phyloP scores from a whole-genome alignment of 2,888 invertebrate species.

The Lissonota sp. region DNA sequence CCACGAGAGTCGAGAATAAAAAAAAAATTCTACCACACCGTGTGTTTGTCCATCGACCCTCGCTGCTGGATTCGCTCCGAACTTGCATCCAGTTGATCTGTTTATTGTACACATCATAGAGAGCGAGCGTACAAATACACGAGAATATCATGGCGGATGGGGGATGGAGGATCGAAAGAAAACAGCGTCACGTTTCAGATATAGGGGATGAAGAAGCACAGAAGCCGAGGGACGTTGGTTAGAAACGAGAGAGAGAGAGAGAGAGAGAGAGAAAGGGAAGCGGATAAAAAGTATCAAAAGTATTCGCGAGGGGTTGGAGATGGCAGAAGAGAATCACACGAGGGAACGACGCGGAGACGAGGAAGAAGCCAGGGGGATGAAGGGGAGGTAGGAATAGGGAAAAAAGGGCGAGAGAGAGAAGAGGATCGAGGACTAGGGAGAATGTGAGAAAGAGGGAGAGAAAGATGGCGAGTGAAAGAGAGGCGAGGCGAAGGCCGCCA shows the following conservation, averaged over 20 bases:
- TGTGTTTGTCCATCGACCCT: slow-evolving; percentile 29
- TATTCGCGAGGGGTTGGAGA: slow-evolving; percentile 66
- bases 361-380: slow-evolving; percentile 39
- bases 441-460: slow-evolving; percentile 64
- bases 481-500: slow-evolving; percentile 82
- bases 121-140: slow-evolving; percentile 58
- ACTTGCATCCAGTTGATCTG: slow-evolving; percentile 57
- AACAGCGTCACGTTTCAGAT: slow-evolving; percentile 52
- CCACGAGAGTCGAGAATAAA: slow-evolving; percentile 14
- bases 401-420: slow-evolving; percentile 48
- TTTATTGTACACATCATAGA: slow-evolving; percentile 69
- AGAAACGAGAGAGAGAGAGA: slow-evolving; percentile 21
- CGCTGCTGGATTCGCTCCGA: slow-evolving; percentile 1
- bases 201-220: slow-evolving; percentile 58
- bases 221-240: slow-evolving; percentile 30
- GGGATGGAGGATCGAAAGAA: slow-evolving; percentile 34
- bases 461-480: slow-evolving; percentile 71
- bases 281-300: slow-evolving; percentile 59
- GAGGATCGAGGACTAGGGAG: slow-evolving; percentile 51
- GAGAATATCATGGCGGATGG: slow-evolving; percentile 19
- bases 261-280: slow-evolving; percentile 41
- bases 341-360: slow-evolving; percentile 66
- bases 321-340: slow-evolving; percentile 67
- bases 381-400: slow-evolving; percentile 4
- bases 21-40: slow-evolving; percentile 32